Evolutionary conservation across 2,888 invertebrate genomes (phyloP).

Genomic region (Syritta pipiens): DNA sequence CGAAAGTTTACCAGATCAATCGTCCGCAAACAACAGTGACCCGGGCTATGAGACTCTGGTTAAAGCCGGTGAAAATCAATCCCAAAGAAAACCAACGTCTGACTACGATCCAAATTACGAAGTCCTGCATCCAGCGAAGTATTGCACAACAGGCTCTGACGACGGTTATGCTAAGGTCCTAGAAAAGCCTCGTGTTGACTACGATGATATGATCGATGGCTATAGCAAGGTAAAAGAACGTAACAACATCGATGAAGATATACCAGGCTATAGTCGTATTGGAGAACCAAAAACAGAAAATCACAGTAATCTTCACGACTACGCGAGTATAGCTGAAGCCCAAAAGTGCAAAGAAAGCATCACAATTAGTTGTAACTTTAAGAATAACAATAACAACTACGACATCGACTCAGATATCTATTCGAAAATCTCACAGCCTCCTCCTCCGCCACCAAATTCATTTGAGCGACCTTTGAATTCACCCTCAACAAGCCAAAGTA

Average conservation of each 20-base stretch:
- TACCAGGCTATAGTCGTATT: conserved; percentile 76
- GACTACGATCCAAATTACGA: conserved; percentile 91
- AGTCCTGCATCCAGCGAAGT: conserved; percentile 81
- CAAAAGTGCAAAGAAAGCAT: conserved; percentile 74
- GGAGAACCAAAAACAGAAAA: conserved; percentile 73
- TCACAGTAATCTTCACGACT: conserved; percentile 73
- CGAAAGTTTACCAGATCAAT: conserved; percentile 63
- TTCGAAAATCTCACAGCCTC: conserved; percentile 73
- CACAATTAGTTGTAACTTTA: conserved; percentile 72
- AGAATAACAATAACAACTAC: conserved; percentile 72
- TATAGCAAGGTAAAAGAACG: conserved; percentile 75
- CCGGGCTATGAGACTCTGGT: conserved; percentile 87
- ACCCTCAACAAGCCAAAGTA: conserved; percentile 69
- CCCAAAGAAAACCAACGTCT: conserved; percentile 79
- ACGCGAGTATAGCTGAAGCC: conserved; percentile 78
- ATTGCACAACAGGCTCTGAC: conserved; percentile 73
- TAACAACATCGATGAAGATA: conserved; percentile 70
- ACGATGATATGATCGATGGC: conserved; percentile 72
- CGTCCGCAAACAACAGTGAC: conserved; percentile 82
- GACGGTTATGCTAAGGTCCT: conserved; percentile 79
- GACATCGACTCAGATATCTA: conserved; percentile 71
- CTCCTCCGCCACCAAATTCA: conserved; percentile 73
- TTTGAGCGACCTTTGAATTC: conserved; percentile 49
- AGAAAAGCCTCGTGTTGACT: conserved; percentile 74
- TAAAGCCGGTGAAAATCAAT: conserved; percentile 70